These are phyloP conservation scores for Struthio camelus DNA, from an alignment of 2,113 vertebrate genomes.

Conservation along the genomic window DNA sequence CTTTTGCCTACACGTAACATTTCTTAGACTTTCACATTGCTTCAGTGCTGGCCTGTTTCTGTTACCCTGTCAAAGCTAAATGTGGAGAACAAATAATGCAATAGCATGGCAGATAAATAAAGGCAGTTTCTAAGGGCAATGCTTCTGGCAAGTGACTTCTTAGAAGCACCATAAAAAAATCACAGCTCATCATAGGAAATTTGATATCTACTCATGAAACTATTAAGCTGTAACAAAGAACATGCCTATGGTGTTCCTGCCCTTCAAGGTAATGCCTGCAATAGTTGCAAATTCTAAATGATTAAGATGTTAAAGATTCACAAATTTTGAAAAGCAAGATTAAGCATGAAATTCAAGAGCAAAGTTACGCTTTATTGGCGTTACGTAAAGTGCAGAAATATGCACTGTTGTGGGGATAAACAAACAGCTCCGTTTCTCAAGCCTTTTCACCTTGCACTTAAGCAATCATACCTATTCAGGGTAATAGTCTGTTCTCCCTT, in stretches of 20 bases:
- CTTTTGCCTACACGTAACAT: not conserved
- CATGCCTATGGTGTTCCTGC: not conserved
- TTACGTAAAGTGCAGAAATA: not conserved
- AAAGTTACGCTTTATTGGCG: not conserved
- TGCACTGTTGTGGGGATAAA: not conserved
- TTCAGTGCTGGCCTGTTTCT: not conserved
- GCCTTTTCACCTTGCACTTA: not conserved
- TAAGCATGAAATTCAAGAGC: not conserved
- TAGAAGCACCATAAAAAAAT: not conserved
- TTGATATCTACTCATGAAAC: not conserved
- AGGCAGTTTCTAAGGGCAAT: not conserved
- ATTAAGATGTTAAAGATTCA: not conserved
- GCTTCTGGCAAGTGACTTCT: not conserved
- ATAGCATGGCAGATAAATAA: not conserved
- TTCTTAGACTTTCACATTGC: not conserved
- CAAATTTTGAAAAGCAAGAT: not conserved
- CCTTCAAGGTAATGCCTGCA: not conserved
- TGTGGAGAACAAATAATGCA: not conserved
- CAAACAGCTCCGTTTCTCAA: not conserved
- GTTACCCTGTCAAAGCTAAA: not conserved
- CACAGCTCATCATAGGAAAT: not conserved
- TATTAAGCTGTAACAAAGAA: not conserved
- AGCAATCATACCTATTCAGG: not conserved
- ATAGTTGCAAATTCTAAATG: not conserved
- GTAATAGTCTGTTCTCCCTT: not conserved